Evolutionary conservation across 2,797 vertebrate species (phyloP).

Genomic region (Ceryle rudis): DNA sequence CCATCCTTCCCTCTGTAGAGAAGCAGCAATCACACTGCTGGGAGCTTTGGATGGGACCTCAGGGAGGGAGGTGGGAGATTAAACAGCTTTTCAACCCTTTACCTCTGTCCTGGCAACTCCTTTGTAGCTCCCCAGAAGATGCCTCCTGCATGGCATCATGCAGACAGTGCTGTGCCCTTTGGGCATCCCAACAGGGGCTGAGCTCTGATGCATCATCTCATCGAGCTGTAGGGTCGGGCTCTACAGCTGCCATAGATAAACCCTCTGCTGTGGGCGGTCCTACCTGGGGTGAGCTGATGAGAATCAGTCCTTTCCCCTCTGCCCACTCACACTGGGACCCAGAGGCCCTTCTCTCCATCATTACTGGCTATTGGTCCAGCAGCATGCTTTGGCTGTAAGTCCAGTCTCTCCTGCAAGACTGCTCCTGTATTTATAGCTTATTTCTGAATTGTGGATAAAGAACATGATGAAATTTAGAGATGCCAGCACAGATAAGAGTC

Average conservation of each 20-base stretch:
- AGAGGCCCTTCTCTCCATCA: rapidly evolving
- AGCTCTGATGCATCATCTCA: not conserved
- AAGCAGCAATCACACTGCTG: not conserved
- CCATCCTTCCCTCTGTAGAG: not conserved
- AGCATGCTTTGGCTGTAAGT: not conserved
- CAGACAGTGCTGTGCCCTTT: rapidly evolving
- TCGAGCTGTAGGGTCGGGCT: rapidly evolving
- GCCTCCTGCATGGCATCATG: rapidly evolving
- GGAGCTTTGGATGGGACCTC: not conserved
- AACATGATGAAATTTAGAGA: not conserved
- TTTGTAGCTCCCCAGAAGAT: rapidly evolving
- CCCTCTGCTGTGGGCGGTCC: not conserved
- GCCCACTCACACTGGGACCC: rapidly evolving
- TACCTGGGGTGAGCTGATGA: not conserved
- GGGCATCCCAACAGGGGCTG: not conserved
- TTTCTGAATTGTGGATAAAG: not conserved
- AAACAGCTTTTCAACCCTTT: not conserved
- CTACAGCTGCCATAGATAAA: not conserved
- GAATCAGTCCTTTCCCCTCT: not conserved
- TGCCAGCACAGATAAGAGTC: not conserved
- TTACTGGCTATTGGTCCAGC: rapidly evolving
- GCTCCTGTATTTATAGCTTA: not conserved
- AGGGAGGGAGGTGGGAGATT: not conserved
- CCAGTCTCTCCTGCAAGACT: not conserved
- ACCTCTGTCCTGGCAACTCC: not conserved